Conservation (phyloP, 2,797 vertebrate genomes). For the Mormyrops boulengeri region DNA sequence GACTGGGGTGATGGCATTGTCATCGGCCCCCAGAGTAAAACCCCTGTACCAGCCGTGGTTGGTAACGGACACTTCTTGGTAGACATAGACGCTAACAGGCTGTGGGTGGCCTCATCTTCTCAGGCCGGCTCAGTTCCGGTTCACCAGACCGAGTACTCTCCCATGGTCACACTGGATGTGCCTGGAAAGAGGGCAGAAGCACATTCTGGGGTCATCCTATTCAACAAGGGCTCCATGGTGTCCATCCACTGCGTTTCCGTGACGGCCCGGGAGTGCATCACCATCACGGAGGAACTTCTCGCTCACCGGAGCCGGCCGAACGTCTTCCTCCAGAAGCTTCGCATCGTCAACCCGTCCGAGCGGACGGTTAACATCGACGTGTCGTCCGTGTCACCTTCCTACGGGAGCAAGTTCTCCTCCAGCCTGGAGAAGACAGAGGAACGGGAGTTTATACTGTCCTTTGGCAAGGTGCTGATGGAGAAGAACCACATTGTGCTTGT, state of each 20-base stretch:
- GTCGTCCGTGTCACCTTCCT: slow-evolving; percentile 43
- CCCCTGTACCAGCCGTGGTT: slow-evolving; percentile 65
- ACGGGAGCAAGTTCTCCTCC: slow-evolving; percentile 62
- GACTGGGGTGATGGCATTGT: slow-evolving; percentile 72
- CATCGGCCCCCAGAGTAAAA: slow-evolving; percentile 54
- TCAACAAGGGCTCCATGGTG: slow-evolving; percentile 76
- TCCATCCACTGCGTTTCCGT: slow-evolving; percentile 69
- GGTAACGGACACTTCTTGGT: slow-evolving; percentile 82
- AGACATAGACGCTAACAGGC: slow-evolving; percentile 69
- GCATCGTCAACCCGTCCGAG: slow-evolving; percentile 79
- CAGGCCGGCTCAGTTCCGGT: slow-evolving; percentile 64
- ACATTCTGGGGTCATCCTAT: slow-evolving; percentile 63
- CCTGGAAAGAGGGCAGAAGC: slow-evolving; percentile 59
- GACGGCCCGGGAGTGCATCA: slow-evolving; percentile 65
- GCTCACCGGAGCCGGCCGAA: slow-evolving; percentile 81
- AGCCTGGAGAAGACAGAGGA: slow-evolving; percentile 75
- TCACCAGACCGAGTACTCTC: slow-evolving; percentile 68
- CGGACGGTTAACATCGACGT: slow-evolving; percentile 62
- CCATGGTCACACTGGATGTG: slow-evolving; percentile 61
- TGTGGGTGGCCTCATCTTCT: slow-evolving; percentile 74
- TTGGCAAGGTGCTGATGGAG: slow-evolving; percentile 67
- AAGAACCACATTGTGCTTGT: slow-evolving; percentile 66
- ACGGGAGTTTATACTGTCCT: slow-evolving; percentile 75
- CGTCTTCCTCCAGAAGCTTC: slow-evolving; percentile 76
- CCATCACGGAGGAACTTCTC: slow-evolving; percentile 80